Evolutionary conservation across 2,113 vertebrate genomes (phyloP).

Genomic region (Columba livia): DNA sequence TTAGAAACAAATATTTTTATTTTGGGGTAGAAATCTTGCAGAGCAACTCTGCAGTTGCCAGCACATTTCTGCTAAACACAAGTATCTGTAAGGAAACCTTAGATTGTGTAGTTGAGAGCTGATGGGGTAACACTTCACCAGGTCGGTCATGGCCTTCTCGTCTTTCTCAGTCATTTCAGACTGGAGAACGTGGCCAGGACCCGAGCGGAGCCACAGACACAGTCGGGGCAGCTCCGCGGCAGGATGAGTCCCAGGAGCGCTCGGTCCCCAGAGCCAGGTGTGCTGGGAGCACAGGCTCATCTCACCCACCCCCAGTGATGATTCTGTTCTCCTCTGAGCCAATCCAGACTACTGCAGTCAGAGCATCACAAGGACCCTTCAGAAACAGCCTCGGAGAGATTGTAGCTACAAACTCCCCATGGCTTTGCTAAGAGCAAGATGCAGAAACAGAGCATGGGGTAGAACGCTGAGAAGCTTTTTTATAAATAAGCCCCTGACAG

Average conservation of each 20-base stretch:
- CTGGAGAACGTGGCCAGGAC: neutral
- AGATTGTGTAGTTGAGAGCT: neutral
- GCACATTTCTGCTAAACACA: neutral
- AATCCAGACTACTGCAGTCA: neutral
- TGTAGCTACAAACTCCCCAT: neutral
- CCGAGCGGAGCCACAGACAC: neutral
- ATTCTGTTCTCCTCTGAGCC: neutral
- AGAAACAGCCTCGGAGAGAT: neutral
- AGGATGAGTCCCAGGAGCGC: neutral
- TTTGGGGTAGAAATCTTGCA: constrained; percentile 12
- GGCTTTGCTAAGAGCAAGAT: neutral
- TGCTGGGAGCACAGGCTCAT: neutral
- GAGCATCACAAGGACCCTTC: neutral
- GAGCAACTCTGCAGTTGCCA: neutral
- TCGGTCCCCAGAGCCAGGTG: neutral
- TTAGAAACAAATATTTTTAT: neutral
- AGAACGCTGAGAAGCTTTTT: neutral
- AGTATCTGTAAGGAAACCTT: neutral
- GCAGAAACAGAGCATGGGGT: neutral
- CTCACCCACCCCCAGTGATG: neutral
- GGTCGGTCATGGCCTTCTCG: no score
- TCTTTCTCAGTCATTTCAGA: neutral
- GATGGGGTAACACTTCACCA: neutral
- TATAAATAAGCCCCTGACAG: neutral
- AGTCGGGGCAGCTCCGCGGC: neutral